Base-by-base conservation (phyloP, 2,888 invertebrate genomes). In the Ecliptopera silaceata region DNA sequence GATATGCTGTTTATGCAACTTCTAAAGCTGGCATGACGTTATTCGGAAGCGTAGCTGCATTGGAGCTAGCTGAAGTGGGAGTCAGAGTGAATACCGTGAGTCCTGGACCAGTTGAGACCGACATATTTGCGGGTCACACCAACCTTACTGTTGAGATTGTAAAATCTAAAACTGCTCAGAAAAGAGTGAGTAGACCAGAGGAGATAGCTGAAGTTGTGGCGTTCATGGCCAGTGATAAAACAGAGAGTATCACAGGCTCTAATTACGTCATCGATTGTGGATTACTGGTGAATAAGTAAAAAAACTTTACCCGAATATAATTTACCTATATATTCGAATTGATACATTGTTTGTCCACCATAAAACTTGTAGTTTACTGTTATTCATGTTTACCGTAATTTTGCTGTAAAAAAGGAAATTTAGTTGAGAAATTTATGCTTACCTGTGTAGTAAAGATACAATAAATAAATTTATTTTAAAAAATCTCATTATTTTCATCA, bases 11-110 rank as follows among this genome's bases (percentile, higher is more conserved):
- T 0, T 96, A 96, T 73, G 86, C 88, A 55, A 93, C 95, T 89
- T 94, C 95, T 13, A 96, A 96, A 82, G 90, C 95, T 31, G 95
- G 94, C 3, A 69, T 96, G 11, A 95, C 96, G 78, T 95, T 96
- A 70, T 92, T 96, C 62, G 95, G 96, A 0, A 84, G 93, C 63
- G 94, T 94, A 69, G 82, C 93, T 10, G 96, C 96, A 2, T 77
- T 95, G 36, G 95, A 94, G 66, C 76, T 94, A 15, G 93, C 93
- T 52, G 63, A 79, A 0, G 85, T 89, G 67, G 88, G 78, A n/a
- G 93, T 95, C 0, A 82, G 95, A 54, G 95, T 95, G 0, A 95
- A 95, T 75, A 86, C 92, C 38, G 93, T 95, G 0, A 94, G 94
- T 72, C 96, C 96, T 17, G 96, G 96, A 10, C 95, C 95, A 0